phyloP scores from a whole-genome alignment of 2,113 vertebrate species.

The Daphoenositta chrysoptera region DNA sequence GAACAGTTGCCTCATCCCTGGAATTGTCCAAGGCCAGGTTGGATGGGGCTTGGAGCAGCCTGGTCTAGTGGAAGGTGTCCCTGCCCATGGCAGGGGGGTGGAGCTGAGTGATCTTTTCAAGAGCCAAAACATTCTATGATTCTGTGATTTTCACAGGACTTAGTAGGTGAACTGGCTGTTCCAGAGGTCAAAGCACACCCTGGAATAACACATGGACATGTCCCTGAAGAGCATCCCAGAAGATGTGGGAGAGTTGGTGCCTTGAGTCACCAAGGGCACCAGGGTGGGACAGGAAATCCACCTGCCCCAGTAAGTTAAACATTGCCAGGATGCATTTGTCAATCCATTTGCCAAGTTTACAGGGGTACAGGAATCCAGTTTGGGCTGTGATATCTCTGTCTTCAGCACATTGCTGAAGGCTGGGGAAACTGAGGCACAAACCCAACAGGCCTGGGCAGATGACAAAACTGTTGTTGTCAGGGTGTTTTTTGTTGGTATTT shows the following conservation, averaged over 20 bases:
- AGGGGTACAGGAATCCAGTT: neutral
- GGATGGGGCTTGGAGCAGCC: neutral
- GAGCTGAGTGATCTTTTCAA: neutral
- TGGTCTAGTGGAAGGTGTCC: neutral
- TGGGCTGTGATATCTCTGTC: neutral
- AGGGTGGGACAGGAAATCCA: neutral
- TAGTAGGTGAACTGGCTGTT: neutral
- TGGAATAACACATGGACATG: neutral
- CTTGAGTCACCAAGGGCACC: neutral
- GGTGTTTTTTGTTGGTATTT: neutral
- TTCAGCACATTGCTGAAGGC: neutral
- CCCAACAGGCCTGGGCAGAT: neutral
- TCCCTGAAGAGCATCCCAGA: neutral
- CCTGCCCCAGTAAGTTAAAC: neutral
- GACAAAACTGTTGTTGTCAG: neutral
- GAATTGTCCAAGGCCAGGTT: neutral
- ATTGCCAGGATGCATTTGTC: neutral
- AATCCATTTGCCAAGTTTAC: neutral
- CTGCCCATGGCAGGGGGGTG: neutral
- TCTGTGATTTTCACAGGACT: neutral
- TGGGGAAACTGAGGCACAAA: neutral
- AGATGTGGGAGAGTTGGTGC: neutral
- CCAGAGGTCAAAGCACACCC: neutral
- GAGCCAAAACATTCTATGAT: neutral
- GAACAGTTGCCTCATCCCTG: neutral